Evolutionary conservation across 2,888 invertebrate genomes (phyloP), one percentile per base, ranked within the genome.

Genomic region (Thumatha senex): DNA sequence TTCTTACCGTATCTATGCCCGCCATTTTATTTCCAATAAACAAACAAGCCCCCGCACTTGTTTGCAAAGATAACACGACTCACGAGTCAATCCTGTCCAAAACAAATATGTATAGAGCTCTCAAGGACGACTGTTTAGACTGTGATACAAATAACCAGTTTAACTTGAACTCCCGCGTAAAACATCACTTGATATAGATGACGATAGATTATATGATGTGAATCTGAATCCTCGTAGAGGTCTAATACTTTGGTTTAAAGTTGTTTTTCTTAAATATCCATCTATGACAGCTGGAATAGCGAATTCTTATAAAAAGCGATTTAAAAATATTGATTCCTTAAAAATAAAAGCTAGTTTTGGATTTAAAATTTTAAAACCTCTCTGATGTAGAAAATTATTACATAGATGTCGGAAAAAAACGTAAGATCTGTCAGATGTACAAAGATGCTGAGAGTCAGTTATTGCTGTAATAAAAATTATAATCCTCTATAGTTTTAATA

Each of bases 61-160:
- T 87, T 89, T 86, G 82, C 79, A 82, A 77, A 79, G 89, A 88
- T 85, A 88, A 89, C 87, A 85, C 56, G 64, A 81, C 78, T 80
- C 80, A 75, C 56, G 65, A 81, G 79, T 80, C 80, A 76, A 84
- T 80, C 80, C 77, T 61, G 66, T 72, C 75, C 81, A 84, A 85
- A 86, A 86, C 77, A 89, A 90, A 90, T 89, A 89, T 88, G 67
- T 89, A 72, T 74, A 51, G 55, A 77, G 76, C 84, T 75, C 87
- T 89, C 80, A 76, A 84, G 78, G 78, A 76, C 76, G 63, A 59
- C 51, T 31, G 66, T 78, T 80, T 76, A 62, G 57, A 60, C 67
- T 63, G 57, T 52, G 66, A 56, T 60, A 61, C 41, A 18, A 15
- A n/a, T 0, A 35, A 50, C 66, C 61, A 61, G 35, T 54, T 10